phyloP scores from a whole-genome alignment of 2,113 vertebrate species.

The Monopterus albus region DNA sequence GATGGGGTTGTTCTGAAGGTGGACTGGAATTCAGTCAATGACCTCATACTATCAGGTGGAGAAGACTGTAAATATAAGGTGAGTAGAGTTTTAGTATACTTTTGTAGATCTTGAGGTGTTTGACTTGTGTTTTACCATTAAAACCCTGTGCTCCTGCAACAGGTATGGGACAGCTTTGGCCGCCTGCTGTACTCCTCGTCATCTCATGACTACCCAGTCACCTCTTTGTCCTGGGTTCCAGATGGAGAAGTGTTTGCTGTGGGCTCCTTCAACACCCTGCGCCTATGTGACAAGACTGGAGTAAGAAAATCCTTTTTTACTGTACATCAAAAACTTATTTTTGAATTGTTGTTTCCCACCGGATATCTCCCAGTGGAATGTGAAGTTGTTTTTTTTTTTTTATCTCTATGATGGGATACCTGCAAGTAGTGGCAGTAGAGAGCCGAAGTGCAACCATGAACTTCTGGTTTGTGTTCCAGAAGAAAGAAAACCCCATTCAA shows the following conservation, averaged over 20 bases:
- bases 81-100: background rate
- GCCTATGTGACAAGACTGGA: slow-evolving; percentile 96
- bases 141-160: slow-evolving; percentile 14
- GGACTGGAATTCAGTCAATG: slow-evolving; percentile 97
- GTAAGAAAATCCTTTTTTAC: slow-evolving; percentile 81
- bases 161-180: slow-evolving; percentile 98
- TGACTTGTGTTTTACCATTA: background rate
- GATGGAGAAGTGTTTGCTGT: slow-evolving; percentile 94
- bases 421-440: background rate
- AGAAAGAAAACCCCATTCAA: too few relatives aligned
- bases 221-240: slow-evolving; percentile 92
- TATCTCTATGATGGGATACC: background rate
- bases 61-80: slow-evolving; percentile 99
- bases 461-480: too few relatives aligned
- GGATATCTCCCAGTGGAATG: background rate
- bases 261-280: slow-evolving; percentile 95
- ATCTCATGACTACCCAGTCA: slow-evolving; percentile 91
- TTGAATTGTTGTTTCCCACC: background rate
- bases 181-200: slow-evolving; percentile 86
- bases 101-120: background rate
- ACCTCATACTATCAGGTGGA: slow-evolving; percentile 92
- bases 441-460: too few relatives aligned
- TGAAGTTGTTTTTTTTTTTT: background rate
- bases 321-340: background rate
- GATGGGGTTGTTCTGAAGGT: slow-evolving; percentile 94